Evolutionary conservation across 1,140 invertebrate species (phyloP).

Genomic region (Drosophila sp.): DNA sequence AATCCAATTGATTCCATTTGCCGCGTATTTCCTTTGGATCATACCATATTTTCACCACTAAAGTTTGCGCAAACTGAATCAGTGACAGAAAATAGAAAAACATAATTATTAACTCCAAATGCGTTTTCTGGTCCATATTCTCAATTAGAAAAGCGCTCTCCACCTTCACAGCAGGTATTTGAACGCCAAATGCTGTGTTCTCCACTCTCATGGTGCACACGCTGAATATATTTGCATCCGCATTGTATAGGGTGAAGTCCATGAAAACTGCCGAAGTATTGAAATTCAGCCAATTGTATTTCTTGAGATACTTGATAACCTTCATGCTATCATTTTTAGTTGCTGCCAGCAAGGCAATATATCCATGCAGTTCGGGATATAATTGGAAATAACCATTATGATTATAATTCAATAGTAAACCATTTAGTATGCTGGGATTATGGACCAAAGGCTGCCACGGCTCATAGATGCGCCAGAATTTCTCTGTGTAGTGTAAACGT

Average conservation of each 20-base stretch:
- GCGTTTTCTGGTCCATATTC: conserved; percentile 6
- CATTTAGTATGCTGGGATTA: background rate
- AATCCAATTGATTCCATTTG: conserved; percentile 62
- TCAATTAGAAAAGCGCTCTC: conserved; percentile 34
- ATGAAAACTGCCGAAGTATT: conserved; percentile 54
- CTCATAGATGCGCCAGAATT: conserved; percentile 62
- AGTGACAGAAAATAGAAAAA: conserved; percentile 41
- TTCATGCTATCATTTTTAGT: conserved; percentile 25
- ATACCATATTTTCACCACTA: conserved; percentile 46
- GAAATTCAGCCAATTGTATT: conserved; percentile 42
- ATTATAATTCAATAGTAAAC: conserved; percentile 15
- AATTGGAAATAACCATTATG: conserved; percentile 13
- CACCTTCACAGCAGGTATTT: conserved; percentile 9
- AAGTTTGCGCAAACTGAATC: conserved; percentile 41
- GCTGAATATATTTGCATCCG: conserved; percentile 53
- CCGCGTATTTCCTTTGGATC: conserved; percentile 19
- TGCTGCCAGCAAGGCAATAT: conserved; percentile 42
- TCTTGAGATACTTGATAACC: conserved; percentile 45
- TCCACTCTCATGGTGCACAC: conserved; percentile 51
- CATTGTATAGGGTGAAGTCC: conserved; percentile 69
- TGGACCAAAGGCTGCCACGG: conserved; percentile 46
- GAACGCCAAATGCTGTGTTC: conserved; percentile 47
- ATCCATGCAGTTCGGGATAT: conserved; percentile 50
- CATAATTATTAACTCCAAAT: background rate
- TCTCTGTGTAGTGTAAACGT: conserved; percentile 41